These are phyloP conservation scores for Pontoporia blainvillei DNA, from an alignment of 2,113 vertebrate genomes.

Conservation along the genomic window DNA sequence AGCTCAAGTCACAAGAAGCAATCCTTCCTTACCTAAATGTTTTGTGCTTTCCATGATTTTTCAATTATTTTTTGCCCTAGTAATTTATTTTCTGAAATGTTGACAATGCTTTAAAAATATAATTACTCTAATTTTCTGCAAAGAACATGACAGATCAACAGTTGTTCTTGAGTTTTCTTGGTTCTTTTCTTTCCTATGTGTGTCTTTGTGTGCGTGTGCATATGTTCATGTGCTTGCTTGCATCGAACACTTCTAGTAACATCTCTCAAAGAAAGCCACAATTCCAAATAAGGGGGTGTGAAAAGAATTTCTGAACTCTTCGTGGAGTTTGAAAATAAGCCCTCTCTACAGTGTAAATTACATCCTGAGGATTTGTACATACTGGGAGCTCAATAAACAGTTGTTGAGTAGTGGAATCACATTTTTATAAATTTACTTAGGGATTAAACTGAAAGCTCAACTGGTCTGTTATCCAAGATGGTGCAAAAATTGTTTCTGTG, in stretches of 20 bases:
- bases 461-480: not conserved
- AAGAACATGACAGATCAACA: not conserved
- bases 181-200: not conserved
- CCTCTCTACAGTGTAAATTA: not conserved
- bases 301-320: not conserved
- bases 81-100: conserved; percentile 4
- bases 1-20: not conserved
- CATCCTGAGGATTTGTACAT: not conserved
- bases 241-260: not conserved
- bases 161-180: not conserved
- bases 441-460: not conserved
- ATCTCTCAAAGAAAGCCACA: not conserved
- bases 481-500: not conserved
- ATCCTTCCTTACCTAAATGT: not conserved
- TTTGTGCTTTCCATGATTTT: not conserved
- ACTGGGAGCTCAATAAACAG: not conserved
- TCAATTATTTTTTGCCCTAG: not conserved
- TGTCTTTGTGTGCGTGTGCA: not conserved
- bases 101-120: not conserved
- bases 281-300: not conserved
- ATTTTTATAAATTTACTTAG: conserved; percentile 11
- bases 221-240: too few species aligned
- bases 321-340: not conserved
- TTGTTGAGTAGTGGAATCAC: not conserved
- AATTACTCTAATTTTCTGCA: not conserved